Conservation (phyloP, 2,797 vertebrate species). For the Myioborus melanocephalus region DNA sequence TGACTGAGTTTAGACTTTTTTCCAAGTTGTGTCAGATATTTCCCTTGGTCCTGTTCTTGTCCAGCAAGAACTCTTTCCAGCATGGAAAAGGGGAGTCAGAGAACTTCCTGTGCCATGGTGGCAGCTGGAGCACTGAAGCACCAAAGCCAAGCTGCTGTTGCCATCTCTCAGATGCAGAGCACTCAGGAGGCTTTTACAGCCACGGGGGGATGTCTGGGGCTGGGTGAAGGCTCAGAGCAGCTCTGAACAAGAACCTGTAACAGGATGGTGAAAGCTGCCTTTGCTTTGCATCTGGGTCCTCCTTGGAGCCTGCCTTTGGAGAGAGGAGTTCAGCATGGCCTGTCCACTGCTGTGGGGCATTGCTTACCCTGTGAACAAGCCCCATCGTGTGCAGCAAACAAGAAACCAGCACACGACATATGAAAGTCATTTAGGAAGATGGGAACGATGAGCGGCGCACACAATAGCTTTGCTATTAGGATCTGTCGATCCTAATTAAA, state of each 20-base stretch:
- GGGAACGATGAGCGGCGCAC: background rate
- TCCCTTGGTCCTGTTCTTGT: background rate
- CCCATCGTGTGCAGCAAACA: background rate
- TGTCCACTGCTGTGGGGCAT: background rate
- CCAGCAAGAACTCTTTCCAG: background rate
- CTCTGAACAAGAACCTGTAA: rapidly evolving
- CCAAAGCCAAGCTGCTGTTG: background rate
- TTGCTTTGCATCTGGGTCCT: background rate
- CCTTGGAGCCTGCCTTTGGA: background rate
- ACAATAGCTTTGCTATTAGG: conserved; percentile 49
- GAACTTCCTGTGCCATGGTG: background rate
- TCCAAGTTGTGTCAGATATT: background rate
- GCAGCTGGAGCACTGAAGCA: background rate
- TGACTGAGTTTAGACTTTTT: background rate
- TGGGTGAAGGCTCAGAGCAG: background rate
- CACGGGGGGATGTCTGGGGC: background rate
- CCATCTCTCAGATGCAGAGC: background rate
- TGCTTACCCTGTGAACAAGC: background rate
- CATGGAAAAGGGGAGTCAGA: background rate
- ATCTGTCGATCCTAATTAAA: conserved; percentile 48
- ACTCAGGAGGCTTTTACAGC: background rate
- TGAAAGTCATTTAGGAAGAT: conserved; percentile 23
- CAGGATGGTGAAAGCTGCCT: background rate
- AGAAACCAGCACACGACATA: conserved; percentile 1
- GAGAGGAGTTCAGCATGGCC: background rate